Conservation (phyloP, 2,888 invertebrate species). For the Melieria picta region DNA sequence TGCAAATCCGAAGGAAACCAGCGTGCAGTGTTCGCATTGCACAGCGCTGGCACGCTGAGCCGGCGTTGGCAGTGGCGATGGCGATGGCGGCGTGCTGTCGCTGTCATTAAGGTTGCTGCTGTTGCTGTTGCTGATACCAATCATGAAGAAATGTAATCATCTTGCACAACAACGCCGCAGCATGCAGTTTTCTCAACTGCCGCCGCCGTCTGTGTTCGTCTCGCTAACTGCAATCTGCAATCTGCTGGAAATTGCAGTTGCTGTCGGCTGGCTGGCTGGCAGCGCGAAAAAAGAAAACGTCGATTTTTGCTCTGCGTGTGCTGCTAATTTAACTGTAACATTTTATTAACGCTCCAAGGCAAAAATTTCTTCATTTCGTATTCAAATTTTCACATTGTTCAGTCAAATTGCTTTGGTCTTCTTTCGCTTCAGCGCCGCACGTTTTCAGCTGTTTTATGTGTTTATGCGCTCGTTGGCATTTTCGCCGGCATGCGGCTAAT, state of each 20-base stretch:
- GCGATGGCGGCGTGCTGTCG: slow-evolving; percentile 4
- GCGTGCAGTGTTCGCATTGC: background rate
- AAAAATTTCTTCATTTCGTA: slow-evolving; percentile 24
- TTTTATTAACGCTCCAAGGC: slow-evolving; percentile 32
- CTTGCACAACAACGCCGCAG: slow-evolving; percentile 22
- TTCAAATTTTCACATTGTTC: slow-evolving; percentile 6
- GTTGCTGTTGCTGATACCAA: slow-evolving; percentile 38
- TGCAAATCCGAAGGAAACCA: too few relatives aligned
- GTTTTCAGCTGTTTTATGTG: slow-evolving; percentile 16
- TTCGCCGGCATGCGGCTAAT: background rate
- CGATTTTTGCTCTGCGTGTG: slow-evolving; percentile 16
- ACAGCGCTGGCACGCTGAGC: background rate
- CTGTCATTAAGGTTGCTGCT: background rate
- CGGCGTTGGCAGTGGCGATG: background rate
- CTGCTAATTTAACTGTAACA: slow-evolving; percentile 42
- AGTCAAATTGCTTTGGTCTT: background rate
- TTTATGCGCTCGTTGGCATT: background rate
- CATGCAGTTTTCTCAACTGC: slow-evolving; percentile 11
- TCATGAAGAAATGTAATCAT: slow-evolving; percentile 24
- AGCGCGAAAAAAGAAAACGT: background rate
- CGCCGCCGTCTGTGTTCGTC: slow-evolving; percentile 5
- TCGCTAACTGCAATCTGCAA: slow-evolving; percentile 6
- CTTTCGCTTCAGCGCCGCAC: slow-evolving; percentile 17
- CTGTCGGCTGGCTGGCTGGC: background rate
- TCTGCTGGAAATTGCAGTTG: slow-evolving; percentile 16